Evolutionary conservation across 2,113 vertebrate genomes (phyloP).

Genomic region (Falco punctatus): DNA sequence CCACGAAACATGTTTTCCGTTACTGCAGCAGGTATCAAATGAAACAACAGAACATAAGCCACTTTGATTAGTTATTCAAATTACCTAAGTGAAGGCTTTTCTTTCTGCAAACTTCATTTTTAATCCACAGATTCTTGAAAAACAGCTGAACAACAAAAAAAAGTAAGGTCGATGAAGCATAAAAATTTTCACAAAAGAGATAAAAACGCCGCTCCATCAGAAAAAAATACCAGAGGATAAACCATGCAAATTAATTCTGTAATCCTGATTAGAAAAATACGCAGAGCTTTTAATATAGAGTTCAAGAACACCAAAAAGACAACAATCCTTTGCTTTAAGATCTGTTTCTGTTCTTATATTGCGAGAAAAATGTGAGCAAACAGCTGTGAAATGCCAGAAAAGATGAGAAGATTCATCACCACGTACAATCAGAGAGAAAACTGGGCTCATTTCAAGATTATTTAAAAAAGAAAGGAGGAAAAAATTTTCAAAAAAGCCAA

Average conservation of each 20-base stretch:
- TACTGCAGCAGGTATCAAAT: not conserved
- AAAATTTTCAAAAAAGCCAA: not conserved
- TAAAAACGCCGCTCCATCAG: not conserved
- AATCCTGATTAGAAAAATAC: conserved; percentile 65
- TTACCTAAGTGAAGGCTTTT: conserved; percentile 55
- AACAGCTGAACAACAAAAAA: not conserved
- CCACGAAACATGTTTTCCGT: not conserved
- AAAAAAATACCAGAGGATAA: conserved; percentile 30
- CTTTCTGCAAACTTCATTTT: conserved; percentile 32
- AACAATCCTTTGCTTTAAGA: conserved; percentile 9
- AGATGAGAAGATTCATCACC: conserved; percentile 31
- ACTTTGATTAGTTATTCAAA: conserved; percentile 6
- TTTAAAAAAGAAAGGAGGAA: not conserved
- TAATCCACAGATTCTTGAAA: conserved; percentile 38
- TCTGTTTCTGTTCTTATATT: conserved; percentile 32
- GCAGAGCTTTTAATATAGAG: not conserved
- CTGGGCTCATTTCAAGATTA: conserved; percentile 29
- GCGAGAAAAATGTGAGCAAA: conserved; percentile 47
- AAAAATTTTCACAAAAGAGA: conserved; percentile 22
- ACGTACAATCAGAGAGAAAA: not conserved
- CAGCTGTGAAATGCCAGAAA: conserved; percentile 51
- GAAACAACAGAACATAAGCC: not conserved
- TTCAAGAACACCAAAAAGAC: conserved; percentile 30
- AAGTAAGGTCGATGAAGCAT: not conserved
- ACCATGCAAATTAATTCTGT: conserved; percentile 62